Evolutionary conservation across 2,888 invertebrate genomes (phyloP).

Genomic region (Piscicola geometra): DNA sequence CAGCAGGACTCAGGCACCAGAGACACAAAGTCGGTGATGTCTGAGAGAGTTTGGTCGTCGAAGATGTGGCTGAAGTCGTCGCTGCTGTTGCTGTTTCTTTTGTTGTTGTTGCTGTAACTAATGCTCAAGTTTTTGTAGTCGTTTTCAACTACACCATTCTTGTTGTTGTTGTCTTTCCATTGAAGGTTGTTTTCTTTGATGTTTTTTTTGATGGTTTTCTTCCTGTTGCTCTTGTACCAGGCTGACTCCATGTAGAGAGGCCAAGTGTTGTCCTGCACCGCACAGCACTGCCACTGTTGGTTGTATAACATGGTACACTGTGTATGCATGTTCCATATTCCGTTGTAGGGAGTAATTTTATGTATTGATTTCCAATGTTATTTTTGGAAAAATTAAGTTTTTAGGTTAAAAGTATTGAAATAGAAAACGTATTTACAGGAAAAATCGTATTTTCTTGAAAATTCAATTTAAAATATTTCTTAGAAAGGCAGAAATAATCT

Average conservation of each 20-base stretch:
- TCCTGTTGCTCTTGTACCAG: conserved; percentile 39
- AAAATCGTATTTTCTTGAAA: too few species aligned
- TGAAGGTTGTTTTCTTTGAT: neutral
- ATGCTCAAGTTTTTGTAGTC: neutral
- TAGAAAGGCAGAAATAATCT: too few species aligned
- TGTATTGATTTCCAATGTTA: too few species aligned
- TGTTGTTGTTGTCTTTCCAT: neutral
- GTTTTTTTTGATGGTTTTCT: neutral
- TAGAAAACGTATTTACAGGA: too few species aligned
- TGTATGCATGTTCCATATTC: too few species aligned
- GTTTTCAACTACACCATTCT: neutral
- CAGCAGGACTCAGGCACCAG: conserved; percentile 24
- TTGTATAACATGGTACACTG: too few species aligned
- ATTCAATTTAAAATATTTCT: too few species aligned
- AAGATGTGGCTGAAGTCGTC: neutral
- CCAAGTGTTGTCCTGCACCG: conserved; percentile 41
- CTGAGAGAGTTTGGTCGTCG: neutral
- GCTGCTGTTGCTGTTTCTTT: neutral
- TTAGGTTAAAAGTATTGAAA: too few species aligned
- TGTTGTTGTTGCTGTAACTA: neutral
- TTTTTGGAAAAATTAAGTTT: too few species aligned
- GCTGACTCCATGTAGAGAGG: conserved; percentile 40
- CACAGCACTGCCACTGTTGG: conserved; percentile 42
- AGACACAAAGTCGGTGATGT: neutral
- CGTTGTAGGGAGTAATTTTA: too few species aligned